Percentiles rank a stretch among this genome's conserved stretches.
Conservation (phyloP, 2,888 invertebrate species). For the Dimorphilus gyrociliatus region DNA sequence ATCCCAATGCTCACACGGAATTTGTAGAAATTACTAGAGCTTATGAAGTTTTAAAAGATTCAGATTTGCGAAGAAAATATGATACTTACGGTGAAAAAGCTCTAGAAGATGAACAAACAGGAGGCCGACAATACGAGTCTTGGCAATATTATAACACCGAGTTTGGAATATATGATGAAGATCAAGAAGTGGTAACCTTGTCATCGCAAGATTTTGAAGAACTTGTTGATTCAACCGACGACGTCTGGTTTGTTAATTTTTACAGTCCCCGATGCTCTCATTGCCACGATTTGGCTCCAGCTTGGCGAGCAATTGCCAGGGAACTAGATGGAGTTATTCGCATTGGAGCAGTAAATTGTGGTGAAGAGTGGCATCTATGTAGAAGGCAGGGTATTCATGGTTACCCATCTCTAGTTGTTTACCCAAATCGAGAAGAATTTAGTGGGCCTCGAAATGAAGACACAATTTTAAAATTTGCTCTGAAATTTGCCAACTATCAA, state of each 20-base stretch:
- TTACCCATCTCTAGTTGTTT: slow-evolving; percentile 61
- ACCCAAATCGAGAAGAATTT: too few species aligned
- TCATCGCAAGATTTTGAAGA: too few species aligned
- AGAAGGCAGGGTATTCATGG: slow-evolving; percentile 51
- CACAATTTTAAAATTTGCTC: too few species aligned
- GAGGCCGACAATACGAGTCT: slow-evolving; percentile 54
- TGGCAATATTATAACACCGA: slow-evolving; percentile 62
- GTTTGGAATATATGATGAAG: slow-evolving; percentile 52
- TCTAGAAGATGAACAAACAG: slow-evolving; percentile 44
- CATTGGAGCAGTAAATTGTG: slow-evolving; percentile 71
- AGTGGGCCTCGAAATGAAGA: too few species aligned
- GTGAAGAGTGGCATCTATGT: slow-evolving; percentile 64
- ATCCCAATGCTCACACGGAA: slow-evolving; percentile 53
- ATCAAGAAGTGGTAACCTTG: slow-evolving; percentile 60
- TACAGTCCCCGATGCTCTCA: slow-evolving; percentile 72
- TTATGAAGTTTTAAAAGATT: slow-evolving; percentile 70
- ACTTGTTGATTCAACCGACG: slow-evolving; percentile 45
- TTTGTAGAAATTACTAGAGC: slow-evolving; percentile 64
- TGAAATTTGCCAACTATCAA: too few species aligned
- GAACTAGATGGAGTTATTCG: slow-evolving; percentile 60
- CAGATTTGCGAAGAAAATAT: slow-evolving; percentile 57
- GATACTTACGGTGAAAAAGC: slow-evolving; percentile 61
- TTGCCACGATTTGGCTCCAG: slow-evolving; percentile 62
- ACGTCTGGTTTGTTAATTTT: slow-evolving; percentile 68
- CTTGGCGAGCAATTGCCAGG: slow-evolving; percentile 61